Evolutionary conservation across 1,140 invertebrate genomes (phyloP).

Genomic region (Bilobella aurantiaca): DNA sequence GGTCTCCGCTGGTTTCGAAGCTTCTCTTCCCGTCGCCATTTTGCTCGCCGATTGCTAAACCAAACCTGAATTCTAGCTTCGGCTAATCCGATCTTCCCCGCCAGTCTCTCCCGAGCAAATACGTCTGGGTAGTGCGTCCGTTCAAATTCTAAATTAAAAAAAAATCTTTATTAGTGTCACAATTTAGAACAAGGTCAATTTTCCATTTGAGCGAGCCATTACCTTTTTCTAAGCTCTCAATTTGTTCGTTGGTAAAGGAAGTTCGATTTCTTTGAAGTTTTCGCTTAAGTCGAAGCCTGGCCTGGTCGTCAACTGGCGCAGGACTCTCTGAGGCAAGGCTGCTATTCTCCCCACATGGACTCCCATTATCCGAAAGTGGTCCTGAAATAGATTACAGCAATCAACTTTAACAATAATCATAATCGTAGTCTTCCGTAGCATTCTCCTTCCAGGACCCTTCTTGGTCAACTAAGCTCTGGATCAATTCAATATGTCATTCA

Average conservation of each 20-base stretch:
- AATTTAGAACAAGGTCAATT: too few relatives aligned
- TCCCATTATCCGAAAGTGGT: slow-evolving; percentile 33
- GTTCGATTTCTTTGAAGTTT: slow-evolving; percentile 97
- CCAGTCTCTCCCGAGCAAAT: slow-evolving; percentile 87
- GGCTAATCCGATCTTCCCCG: slow-evolving; percentile 90
- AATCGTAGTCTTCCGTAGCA: slow-evolving; percentile 4
- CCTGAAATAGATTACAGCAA: slow-evolving; percentile 15
- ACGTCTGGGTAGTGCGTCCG: slow-evolving; percentile 90
- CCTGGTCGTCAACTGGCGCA: slow-evolving; percentile 69
- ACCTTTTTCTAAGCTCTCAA: slow-evolving; percentile 98
- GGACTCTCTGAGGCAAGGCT: slow-evolving; percentile 60
- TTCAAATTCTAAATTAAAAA: slow-evolving; percentile 57
- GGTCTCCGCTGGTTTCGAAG: slow-evolving; percentile 72
- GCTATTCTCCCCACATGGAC: slow-evolving; percentile 34
- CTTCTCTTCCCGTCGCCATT: slow-evolving; percentile 97
- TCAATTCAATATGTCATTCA: not conserved
- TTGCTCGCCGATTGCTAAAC: slow-evolving; percentile 61
- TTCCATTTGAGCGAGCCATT: slow-evolving; percentile 12
- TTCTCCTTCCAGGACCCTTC: not conserved
- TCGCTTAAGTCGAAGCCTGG: slow-evolving; percentile 76
- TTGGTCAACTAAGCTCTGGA: not conserved
- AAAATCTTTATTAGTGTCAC: not conserved
- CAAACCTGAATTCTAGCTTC: slow-evolving; percentile 92
- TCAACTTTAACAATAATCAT: slow-evolving; percentile 5
- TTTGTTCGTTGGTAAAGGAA: slow-evolving; percentile 97